Evolutionary conservation across 2,113 vertebrate species (phyloP).

Genomic region (Hucho hucho): DNA sequence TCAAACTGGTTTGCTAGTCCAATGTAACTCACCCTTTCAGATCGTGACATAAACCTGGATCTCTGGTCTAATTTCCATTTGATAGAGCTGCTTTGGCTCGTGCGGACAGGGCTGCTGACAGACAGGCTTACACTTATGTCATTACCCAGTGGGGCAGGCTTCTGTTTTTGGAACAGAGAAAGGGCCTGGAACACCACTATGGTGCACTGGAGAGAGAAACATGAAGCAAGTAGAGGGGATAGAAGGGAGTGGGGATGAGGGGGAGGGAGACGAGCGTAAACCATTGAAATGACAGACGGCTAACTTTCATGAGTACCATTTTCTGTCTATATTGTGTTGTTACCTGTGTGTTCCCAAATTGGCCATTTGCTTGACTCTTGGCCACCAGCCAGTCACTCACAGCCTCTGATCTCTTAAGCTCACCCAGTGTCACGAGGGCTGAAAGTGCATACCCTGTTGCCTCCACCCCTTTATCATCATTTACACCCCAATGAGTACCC

Average conservation of each 20-base stretch:
- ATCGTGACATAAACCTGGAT: conserved; percentile 18
- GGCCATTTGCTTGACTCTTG: conserved; percentile 13
- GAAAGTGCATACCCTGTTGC: conserved; percentile 32
- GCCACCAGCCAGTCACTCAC: conserved; percentile 39
- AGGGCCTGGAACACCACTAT: conserved; percentile 45
- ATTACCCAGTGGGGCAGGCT: not conserved
- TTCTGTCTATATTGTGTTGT: not conserved
- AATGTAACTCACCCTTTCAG: conserved; percentile 26
- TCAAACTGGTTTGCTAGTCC: not conserved
- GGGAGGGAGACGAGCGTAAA: not conserved
- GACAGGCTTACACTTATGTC: conserved; percentile 16
- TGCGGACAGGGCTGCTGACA: not conserved
- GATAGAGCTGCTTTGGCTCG: not conserved
- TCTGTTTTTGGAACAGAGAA: conserved; percentile 11
- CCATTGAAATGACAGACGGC: not conserved
- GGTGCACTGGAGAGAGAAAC: conserved; percentile 16
- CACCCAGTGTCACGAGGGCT: conserved; percentile 28
- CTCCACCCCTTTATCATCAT: conserved; percentile 3
- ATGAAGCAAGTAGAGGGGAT: no score
- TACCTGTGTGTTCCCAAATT: conserved; percentile 49
- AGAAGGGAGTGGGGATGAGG: not conserved
- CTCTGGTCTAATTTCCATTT: conserved; percentile 8
- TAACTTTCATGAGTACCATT: not conserved
- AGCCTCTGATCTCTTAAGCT: not conserved
- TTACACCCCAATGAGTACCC: conserved; percentile 31